Conservation (phyloP, 2,888 invertebrate species). For the Cryptocephalus moraei region DNA sequence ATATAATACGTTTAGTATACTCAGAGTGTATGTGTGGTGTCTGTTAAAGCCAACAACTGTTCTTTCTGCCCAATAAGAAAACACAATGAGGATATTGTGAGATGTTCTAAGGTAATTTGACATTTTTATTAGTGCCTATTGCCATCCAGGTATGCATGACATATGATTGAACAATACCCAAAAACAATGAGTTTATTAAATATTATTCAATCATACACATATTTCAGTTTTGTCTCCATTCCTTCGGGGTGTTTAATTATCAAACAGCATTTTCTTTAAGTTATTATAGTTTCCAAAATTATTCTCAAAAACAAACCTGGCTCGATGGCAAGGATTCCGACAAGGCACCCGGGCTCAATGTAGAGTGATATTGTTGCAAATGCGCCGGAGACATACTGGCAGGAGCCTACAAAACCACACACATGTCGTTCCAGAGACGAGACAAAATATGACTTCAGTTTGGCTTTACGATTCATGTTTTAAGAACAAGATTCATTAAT, state of each 20-base stretch:
- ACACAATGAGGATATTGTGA: too few species aligned
- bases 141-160: too few species aligned
- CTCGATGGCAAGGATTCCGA: constrained; percentile 72
- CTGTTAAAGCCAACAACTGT: constrained; percentile 26
- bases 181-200: too few species aligned
- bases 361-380: constrained; percentile 64
- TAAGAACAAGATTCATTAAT: too few species aligned
- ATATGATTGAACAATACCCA: too few species aligned
- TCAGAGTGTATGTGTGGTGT: constrained; percentile 20
- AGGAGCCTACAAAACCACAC: constrained; percentile 62
- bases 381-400: constrained; percentile 86
- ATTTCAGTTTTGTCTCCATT: too few species aligned
- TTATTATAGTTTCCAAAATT: too few species aligned
- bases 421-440: background rate
- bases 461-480: constrained; percentile 16
- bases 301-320: constrained; percentile 50
- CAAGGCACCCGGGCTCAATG: constrained; percentile 49
- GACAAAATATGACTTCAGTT: constrained; percentile 6
- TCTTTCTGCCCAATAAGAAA: constrained; percentile 1
- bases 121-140: too few species aligned
- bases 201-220: too few species aligned
- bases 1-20: constrained; percentile 13
- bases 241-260: constrained; percentile 5
- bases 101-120: too few species aligned
- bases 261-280: constrained; percentile 1